Evolutionary conservation across 2,797 vertebrate genomes (phyloP).

Genomic region (Oreortyx pictus): DNA sequence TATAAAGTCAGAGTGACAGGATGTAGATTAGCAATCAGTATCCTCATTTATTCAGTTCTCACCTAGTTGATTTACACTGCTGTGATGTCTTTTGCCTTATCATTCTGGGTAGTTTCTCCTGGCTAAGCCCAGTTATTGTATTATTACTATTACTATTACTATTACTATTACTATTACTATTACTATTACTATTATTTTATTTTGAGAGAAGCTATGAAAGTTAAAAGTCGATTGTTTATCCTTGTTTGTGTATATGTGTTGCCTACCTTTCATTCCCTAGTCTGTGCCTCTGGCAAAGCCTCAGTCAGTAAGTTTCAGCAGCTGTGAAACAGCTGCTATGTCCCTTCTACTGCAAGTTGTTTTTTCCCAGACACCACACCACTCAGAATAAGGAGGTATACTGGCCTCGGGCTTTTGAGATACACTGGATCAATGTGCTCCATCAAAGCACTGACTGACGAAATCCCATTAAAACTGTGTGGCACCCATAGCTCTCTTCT

Average conservation of each 20-base stretch:
- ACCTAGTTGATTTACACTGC: not conserved
- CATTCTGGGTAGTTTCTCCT: not conserved
- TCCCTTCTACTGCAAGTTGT: not conserved
- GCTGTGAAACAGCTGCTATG: not conserved
- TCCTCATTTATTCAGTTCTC: conserved; percentile 36
- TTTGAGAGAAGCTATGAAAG: not conserved
- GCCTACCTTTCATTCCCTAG: not conserved
- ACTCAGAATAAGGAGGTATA: not conserved
- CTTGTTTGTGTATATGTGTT: not conserved
- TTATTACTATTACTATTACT: no score
- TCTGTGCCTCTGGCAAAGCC: not conserved
- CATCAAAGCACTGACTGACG: not conserved
- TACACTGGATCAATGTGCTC: not conserved
- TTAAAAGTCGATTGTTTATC: not conserved
- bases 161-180: no score
- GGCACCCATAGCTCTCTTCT: not conserved
- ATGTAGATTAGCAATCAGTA: conserved; percentile 46
- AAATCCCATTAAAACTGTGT: not conserved
- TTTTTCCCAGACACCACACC: not conserved
- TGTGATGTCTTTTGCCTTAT: not conserved
- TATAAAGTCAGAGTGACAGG: conserved; percentile 14
- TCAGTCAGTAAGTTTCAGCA: not conserved
- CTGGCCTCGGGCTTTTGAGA: not conserved
- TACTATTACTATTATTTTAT: not conserved
- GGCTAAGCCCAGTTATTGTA: not conserved